These are phyloP conservation scores for Lepidonotus clava DNA, from an alignment of 2,888 invertebrate species.

Conservation along the genomic window DNA sequence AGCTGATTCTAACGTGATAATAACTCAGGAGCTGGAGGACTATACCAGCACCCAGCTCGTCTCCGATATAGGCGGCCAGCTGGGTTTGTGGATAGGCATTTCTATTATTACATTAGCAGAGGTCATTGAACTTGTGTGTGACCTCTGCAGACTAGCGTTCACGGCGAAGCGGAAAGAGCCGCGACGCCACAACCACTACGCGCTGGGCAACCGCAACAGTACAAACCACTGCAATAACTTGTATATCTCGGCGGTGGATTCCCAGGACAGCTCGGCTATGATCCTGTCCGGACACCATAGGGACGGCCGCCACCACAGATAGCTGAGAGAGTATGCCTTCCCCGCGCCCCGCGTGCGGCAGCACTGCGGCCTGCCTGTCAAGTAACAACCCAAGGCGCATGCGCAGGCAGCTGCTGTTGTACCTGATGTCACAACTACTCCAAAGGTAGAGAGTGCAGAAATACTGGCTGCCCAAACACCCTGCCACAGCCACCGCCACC, in stretches of 20 bases:
- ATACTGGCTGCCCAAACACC: too few species aligned
- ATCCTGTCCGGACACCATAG: conserved; percentile 48
- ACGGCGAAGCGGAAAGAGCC: conserved; percentile 53
- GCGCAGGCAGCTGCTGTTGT: background rate
- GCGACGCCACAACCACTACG: conserved; percentile 23
- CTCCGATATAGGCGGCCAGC: conserved; percentile 64
- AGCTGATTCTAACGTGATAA: conserved; percentile 65
- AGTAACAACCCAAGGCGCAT: background rate
- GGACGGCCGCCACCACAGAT: conserved; percentile 38
- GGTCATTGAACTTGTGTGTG: conserved; percentile 61
- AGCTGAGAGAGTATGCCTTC: conserved; percentile 45
- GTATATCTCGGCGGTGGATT: conserved; percentile 49
- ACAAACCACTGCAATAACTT: conserved; percentile 53
- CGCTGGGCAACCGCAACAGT: conserved; percentile 24
- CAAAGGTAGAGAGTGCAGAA: too few species aligned
- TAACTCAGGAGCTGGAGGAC: conserved; percentile 63
- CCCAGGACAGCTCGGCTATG: conserved; percentile 44
- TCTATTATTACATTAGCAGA: conserved; percentile 64
- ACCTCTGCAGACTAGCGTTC: conserved; percentile 41
- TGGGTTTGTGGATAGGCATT: conserved; percentile 65
- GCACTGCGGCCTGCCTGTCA: conserved; percentile 23
- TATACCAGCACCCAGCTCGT: conserved; percentile 65
- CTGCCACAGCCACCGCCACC: too few species aligned
- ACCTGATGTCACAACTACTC: background rate
- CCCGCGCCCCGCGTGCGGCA: conserved; percentile 12